Conservation (phyloP, 2,888 invertebrate species). For the Agrenia bidenticulata region DNA sequence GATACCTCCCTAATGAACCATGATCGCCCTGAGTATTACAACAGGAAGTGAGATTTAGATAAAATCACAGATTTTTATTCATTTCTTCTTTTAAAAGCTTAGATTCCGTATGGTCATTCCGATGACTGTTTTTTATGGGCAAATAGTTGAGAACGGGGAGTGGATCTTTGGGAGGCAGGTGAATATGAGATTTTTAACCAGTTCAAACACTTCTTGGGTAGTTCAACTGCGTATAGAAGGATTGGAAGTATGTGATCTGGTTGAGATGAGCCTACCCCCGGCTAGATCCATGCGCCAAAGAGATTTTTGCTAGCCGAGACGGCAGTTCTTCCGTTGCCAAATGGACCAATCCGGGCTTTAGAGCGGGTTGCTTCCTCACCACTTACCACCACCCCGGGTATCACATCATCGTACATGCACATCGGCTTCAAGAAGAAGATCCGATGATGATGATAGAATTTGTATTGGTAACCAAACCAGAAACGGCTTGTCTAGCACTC, state of each 20-base stretch:
- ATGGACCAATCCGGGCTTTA: slow-evolving; percentile 46
- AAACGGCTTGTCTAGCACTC: slow-evolving; percentile 6
- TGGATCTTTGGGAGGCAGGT: slow-evolving; percentile 25
- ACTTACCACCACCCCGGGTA: slow-evolving; percentile 13
- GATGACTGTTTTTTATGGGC: neutral
- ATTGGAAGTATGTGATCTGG: slow-evolving; percentile 45
- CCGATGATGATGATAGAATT: slow-evolving; percentile 20
- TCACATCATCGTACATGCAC: slow-evolving; percentile 6
- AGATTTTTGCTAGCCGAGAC: slow-evolving; percentile 49
- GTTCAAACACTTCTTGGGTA: slow-evolving; percentile 29
- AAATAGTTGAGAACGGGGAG: neutral
- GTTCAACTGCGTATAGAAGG: slow-evolving; percentile 24
- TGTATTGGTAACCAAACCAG: slow-evolving; percentile 17
- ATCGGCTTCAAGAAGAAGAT: neutral
- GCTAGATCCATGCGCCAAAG: slow-evolving; percentile 49
- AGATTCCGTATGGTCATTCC: slow-evolving; percentile 1
- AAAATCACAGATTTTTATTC: too few relatives aligned
- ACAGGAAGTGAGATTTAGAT: slow-evolving; percentile 17
- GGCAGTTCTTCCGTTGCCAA: slow-evolving; percentile 51
- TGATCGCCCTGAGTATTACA: neutral
- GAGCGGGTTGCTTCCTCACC: slow-evolving; percentile 45
- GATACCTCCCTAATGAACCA: slow-evolving; percentile 3
- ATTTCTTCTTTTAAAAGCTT: slow-evolving; percentile 3
- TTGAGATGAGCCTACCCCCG: slow-evolving; percentile 45
- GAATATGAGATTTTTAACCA: slow-evolving; percentile 25